A percentile compares a stretch with the other conserved stretches of the same genome.
phyloP scores from a whole-genome alignment of 2,113 vertebrate genomes.

The Dasyprocta punctata region DNA sequence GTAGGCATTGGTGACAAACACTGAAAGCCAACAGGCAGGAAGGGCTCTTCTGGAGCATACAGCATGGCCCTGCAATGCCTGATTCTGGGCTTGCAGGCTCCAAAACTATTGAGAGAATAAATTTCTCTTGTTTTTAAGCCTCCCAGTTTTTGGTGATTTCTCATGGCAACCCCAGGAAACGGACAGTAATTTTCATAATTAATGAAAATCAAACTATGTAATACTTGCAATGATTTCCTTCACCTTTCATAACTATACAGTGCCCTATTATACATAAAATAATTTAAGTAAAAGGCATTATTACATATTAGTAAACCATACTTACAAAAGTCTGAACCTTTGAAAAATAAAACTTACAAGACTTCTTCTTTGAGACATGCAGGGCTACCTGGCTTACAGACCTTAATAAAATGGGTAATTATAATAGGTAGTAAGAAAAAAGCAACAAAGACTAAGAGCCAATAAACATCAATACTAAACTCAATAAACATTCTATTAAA shows the following conservation, averaged over 20 bases:
- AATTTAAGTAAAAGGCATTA: constrained; percentile 15
- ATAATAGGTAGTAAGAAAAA: constrained; percentile 26
- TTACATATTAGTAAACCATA: background rate
- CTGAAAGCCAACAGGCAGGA: background rate
- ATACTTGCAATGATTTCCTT: background rate
- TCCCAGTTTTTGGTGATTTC: background rate
- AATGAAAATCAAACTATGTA: constrained; percentile 15
- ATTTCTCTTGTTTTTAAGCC: background rate
- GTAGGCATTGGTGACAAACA: background rate
- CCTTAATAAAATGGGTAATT: background rate
- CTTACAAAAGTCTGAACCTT: constrained; percentile 32
- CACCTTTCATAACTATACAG: constrained; percentile 29
- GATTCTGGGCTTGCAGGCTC: background rate
- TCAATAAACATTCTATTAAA: background rate
- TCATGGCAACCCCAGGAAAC: background rate
- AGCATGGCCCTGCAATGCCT: fast-evolving
- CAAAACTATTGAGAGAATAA: background rate
- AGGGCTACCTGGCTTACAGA: background rate
- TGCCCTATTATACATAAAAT: background rate
- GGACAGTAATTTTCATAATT: background rate
- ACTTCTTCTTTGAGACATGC: constrained; percentile 41
- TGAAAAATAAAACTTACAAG: constrained; percentile 22
- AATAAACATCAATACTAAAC: background rate
- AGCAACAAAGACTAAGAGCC: background rate
- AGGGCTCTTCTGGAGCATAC: background rate